phyloP scores from a whole-genome alignment of 2,797 vertebrate genomes.

The Bradypus variegatus region DNA sequence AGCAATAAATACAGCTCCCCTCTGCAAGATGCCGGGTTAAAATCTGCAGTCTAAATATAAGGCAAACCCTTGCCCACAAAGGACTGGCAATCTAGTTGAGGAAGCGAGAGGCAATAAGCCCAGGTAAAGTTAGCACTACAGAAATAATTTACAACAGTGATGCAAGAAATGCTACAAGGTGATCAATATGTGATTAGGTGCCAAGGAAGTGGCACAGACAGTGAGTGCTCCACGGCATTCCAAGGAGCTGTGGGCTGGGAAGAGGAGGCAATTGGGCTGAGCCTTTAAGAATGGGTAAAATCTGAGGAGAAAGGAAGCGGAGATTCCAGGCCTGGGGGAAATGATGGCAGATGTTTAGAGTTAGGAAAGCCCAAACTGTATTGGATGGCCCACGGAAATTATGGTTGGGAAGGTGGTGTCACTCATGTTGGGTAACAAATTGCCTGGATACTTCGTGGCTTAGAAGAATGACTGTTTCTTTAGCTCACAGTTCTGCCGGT shows the following conservation, averaged over 20 bases:
- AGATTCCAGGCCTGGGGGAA: not conserved
- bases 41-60: slow-evolving; percentile 21
- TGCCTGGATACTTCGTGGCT: not conserved
- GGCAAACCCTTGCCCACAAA: not conserved
- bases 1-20: not conserved
- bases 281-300: not conserved
- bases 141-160: not conserved
- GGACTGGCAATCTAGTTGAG: not conserved
- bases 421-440: not conserved
- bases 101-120: not conserved
- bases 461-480: not conserved
- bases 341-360: not conserved
- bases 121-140: not conserved
- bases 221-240: not conserved
- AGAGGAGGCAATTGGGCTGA: not conserved
- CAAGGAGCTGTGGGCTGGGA: not conserved
- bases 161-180: not conserved
- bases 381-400: not conserved
- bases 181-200: not conserved
- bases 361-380: not conserved
- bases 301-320: not conserved
- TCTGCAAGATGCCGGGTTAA: not conserved
- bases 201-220: not conserved
- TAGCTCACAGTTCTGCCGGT: not conserved
- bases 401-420: not conserved